phyloP scores from a whole-genome alignment of 2,888 invertebrate genomes.

The Tiphia femorata region DNA sequence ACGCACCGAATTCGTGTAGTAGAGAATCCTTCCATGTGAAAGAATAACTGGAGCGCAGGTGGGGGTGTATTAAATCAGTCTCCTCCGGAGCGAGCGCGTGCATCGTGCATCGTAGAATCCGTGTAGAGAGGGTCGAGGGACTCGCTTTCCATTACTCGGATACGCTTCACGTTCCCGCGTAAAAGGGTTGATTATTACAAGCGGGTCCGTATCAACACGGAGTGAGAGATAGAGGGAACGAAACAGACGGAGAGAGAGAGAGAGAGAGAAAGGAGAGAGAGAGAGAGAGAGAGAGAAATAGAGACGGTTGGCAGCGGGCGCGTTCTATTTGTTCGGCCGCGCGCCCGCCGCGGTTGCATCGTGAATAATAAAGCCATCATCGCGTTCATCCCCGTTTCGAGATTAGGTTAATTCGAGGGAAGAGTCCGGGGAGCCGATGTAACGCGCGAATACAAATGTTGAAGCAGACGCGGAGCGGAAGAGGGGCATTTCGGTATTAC shows the following conservation, averaged over 20 bases:
- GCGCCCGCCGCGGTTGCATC: background rate
- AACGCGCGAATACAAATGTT: too few species aligned
- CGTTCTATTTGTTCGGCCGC: background rate
- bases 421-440: too few species aligned
- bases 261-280: too few species aligned
- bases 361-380: background rate
- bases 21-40: too few species aligned
- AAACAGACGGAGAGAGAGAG: background rate
- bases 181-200: constrained; percentile 20
- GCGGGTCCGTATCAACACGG: background rate
- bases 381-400: background rate
- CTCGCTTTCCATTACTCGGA: constrained; percentile 30
- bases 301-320: background rate
- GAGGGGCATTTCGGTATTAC: too few species aligned
- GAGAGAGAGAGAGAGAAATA: background rate
- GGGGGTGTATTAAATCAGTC: too few species aligned
- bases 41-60: too few species aligned
- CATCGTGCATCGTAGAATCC: too few species aligned
- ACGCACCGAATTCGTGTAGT: too few species aligned
- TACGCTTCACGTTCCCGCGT: constrained; percentile 12
- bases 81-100: too few species aligned
- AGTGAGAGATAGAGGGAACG: background rate
- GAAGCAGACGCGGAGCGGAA: too few species aligned
- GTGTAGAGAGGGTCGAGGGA: background rate
- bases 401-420: constrained; percentile 1